These are phyloP conservation scores for Romanogobio albipinnatus DNA, from an alignment of 2,113 vertebrate genomes.

Conservation along the genomic window DNA sequence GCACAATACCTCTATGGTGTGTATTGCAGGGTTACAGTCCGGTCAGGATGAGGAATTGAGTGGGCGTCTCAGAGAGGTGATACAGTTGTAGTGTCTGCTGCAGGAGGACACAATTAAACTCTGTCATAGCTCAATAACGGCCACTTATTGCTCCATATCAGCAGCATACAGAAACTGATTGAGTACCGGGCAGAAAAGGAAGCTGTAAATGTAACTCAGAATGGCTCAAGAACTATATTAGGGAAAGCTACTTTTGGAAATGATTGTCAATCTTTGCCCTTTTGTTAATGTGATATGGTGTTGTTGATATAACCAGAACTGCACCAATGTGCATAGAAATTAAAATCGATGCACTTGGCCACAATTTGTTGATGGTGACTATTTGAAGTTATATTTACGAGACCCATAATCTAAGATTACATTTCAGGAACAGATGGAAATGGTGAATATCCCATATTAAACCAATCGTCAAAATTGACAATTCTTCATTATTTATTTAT, in stretches of 20 bases:
- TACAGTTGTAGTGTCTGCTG: conserved; percentile 23
- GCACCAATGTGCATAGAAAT: background rate
- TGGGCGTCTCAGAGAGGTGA: conserved; percentile 8
- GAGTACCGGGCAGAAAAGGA: background rate
- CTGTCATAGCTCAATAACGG: background rate
- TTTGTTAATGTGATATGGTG: background rate
- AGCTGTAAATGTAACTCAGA: background rate
- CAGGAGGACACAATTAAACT: conserved; percentile 27
- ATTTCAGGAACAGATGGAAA: conserved; percentile 5
- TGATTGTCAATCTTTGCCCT: background rate
- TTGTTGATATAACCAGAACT: background rate
- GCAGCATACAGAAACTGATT: background rate
- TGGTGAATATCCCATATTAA: background rate
- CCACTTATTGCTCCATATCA: conserved; percentile 13
- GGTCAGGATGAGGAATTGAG: conserved; percentile 24
- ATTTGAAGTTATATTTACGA: background rate
- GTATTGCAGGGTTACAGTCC: conserved; percentile 26
- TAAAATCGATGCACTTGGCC: background rate
- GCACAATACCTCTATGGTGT: conserved; percentile 12
- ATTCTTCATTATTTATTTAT: too few relatives aligned
- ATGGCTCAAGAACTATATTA: background rate
- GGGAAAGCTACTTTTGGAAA: background rate
- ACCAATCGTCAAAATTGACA: too few relatives aligned
- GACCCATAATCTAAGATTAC: background rate
- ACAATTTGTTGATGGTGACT: background rate